phyloP scores from a whole-genome alignment of 2,888 invertebrate species.

The Frankliniella intonsa region DNA sequence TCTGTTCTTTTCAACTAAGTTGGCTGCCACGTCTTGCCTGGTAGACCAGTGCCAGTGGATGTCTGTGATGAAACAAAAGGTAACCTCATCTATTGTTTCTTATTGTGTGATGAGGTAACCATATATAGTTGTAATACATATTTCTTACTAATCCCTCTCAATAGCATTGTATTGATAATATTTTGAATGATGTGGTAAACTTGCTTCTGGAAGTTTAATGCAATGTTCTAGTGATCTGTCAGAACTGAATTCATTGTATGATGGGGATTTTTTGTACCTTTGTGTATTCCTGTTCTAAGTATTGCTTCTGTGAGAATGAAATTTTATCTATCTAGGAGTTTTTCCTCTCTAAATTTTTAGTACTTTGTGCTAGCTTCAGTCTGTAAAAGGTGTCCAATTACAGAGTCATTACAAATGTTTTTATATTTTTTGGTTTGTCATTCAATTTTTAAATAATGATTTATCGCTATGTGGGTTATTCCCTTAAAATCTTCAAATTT shows the following conservation, averaged over 20 bases:
- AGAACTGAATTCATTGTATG: constrained; percentile 9
- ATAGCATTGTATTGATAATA: constrained; percentile 11
- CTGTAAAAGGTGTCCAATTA: too few species aligned
- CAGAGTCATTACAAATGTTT: too few species aligned
- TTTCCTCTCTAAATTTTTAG: neutral
- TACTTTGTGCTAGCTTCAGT: neutral
- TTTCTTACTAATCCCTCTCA: constrained; percentile 5
- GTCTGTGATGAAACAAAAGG: constrained; percentile 7
- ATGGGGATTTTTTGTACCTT: neutral
- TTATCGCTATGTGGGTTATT: neutral
- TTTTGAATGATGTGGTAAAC: neutral
- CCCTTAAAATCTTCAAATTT: neutral
- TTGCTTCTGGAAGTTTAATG: neutral
- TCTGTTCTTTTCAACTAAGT: constrained; percentile 80
- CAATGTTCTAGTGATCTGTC: neutral
- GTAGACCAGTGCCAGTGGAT: constrained; percentile 7
- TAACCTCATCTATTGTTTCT: neutral
- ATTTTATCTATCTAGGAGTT: neutral
- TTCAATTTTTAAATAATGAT: too few species aligned
- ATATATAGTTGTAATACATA: constrained; percentile 1
- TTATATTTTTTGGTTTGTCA: too few species aligned
- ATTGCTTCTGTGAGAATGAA: neutral
- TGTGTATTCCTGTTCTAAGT: neutral
- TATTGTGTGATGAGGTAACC: neutral
- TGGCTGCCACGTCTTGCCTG: neutral